Base-by-base conservation (phyloP, 2,797 vertebrate genomes). In the Bryconaethiops microstoma region DNA sequence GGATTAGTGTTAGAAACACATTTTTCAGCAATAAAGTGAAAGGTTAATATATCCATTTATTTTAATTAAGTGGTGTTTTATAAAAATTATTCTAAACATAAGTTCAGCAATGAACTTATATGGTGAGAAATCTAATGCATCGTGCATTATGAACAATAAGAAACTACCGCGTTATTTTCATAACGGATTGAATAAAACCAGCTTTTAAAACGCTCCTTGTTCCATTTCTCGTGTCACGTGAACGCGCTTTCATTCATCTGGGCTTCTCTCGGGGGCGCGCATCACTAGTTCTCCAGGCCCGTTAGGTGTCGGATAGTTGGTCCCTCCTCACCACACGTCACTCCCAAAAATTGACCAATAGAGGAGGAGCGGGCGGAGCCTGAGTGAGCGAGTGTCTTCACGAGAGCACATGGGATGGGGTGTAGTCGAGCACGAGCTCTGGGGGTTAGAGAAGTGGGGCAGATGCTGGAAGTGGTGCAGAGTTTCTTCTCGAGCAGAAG, bases 311-410 rank as follows among this genome's bases (percentile, higher is more conserved):
- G 45, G 45, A 48, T 48, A 2, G 0, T 19, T 2, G 7, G 63
- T 35, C 7, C 65, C 40, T 10, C 65, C 65, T 25, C 1, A 81
- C 87, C 81, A 88, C 87, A 88, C 82, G 57, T 35, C 35, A 35
- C 77, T 77, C 67, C 76, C 72, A 68, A 52, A 52, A 70, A 75
- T 78, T 80, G 59, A 70, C 79, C 81, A 81, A 84, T 79, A 35
- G 40, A 57, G 72, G 70, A 0, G 19, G 8, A 68, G 65, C 3
- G 19, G 65, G 65, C 65, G 65, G 65, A 25, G 65, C 9, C 35
- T 42, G 39, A 6, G 19, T 10, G 65, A 42, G 65, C 21, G 65
- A 45, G 71, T 50, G 60, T 12, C 76, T 71, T 70, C 50, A 65
- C 76, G 45, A 59, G 70, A 59, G 74, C 62, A 81, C 83, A 79